These are phyloP conservation scores for Leptinotarsa haldemani DNA, from an alignment of 2,888 invertebrate genomes.

Conservation along the genomic window DNA sequence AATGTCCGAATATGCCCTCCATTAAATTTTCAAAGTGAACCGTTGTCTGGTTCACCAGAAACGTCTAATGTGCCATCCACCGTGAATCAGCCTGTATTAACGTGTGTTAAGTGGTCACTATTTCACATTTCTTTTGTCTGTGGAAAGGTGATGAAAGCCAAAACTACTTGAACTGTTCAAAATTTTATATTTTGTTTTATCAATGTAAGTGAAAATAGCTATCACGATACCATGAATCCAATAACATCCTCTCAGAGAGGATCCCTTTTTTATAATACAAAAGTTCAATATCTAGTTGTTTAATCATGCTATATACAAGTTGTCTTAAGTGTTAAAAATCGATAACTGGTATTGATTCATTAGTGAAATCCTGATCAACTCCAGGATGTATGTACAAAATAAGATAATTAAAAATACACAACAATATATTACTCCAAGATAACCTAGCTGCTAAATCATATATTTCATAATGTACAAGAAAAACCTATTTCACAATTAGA, in stretches of 20 bases:
- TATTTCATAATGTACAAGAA: constrained; percentile 31
- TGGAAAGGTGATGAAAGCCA: background rate
- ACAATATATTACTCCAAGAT: constrained; percentile 32
- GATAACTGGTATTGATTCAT: constrained; percentile 22
- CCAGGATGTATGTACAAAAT: constrained; percentile 36
- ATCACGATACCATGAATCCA: constrained; percentile 58
- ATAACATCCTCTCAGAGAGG: constrained; percentile 54
- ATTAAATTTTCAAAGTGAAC: too few relatives aligned
- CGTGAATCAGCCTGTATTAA: too few relatives aligned
- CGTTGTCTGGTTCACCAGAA: too few relatives aligned
- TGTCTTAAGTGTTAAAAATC: constrained; percentile 35
- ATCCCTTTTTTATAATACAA: constrained; percentile 54
- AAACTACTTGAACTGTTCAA: constrained; percentile 21
- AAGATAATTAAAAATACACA: constrained; percentile 29
- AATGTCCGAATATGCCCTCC: too few relatives aligned
- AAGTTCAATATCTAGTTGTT: constrained; percentile 52
- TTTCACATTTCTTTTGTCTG: too few relatives aligned
- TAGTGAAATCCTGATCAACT: constrained; percentile 2
- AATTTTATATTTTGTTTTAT: constrained; percentile 55
- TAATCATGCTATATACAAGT: constrained; percentile 57
- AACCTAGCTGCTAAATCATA: constrained; percentile 18
- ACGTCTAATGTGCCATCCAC: too few relatives aligned
- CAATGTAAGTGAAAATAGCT: constrained; percentile 61
- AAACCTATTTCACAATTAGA: constrained; percentile 16
- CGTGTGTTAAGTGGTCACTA: too few relatives aligned